Evolutionary conservation across 2,888 invertebrate species (phyloP).

Genomic region (Pachliopta kotzebuea): DNA sequence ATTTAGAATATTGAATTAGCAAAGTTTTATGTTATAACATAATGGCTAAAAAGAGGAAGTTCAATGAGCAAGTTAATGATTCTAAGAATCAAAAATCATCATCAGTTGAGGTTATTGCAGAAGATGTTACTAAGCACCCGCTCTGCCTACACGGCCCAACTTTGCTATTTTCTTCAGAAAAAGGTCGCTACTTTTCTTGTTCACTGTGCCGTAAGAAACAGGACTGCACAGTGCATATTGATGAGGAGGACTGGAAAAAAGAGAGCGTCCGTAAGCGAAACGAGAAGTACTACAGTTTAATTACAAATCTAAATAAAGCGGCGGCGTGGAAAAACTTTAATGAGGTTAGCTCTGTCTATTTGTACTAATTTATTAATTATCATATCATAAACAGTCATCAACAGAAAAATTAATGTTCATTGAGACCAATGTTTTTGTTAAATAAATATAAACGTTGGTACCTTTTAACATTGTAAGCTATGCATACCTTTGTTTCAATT

Average conservation of each 20-base stretch:
- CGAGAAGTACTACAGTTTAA: slow-evolving; percentile 66
- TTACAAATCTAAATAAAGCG: slow-evolving; percentile 75
- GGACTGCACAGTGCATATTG: slow-evolving; percentile 86
- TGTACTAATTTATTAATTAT: not conserved
- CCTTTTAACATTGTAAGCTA: too few species aligned
- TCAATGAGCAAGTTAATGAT: slow-evolving; percentile 33
- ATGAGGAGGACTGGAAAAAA: slow-evolving; percentile 76
- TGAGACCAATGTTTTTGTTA: too few species aligned
- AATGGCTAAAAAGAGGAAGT: slow-evolving; percentile 66
- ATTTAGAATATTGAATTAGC: not conserved
- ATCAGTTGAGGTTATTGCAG: slow-evolving; percentile 75
- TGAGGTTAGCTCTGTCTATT: slow-evolving; percentile 54
- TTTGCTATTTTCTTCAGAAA: slow-evolving; percentile 82
- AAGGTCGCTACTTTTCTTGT: slow-evolving; percentile 87
- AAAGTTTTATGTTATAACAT: not conserved
- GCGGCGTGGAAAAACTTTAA: slow-evolving; percentile 74
- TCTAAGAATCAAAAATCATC: slow-evolving; percentile 40
- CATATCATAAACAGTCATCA: not conserved
- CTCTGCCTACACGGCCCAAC: slow-evolving; percentile 89
- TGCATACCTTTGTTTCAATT: too few species aligned
- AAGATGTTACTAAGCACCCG: slow-evolving; percentile 83
- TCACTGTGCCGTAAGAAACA: slow-evolving; percentile 91
- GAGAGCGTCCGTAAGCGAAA: slow-evolving; percentile 69
- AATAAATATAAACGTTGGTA: too few species aligned
- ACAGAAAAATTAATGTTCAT: too few species aligned